Evolutionary conservation across 2,888 invertebrate species (phyloP), one percentile per base, ranked within the genome.

Genomic region (Cephonodes hylas): DNA sequence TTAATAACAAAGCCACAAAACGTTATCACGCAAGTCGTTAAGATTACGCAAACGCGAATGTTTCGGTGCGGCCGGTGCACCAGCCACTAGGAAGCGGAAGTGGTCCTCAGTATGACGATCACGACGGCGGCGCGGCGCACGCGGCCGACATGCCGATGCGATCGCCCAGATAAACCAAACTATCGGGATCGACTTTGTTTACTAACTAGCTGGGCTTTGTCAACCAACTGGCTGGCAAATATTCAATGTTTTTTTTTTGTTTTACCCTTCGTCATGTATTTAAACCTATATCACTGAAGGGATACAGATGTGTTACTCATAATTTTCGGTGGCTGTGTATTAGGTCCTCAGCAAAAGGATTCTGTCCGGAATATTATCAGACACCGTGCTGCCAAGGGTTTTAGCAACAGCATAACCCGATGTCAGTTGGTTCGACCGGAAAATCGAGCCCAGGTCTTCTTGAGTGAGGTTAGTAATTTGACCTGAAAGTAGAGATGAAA

Each of bases 61-160:
- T 53, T 53, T 53, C 27, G 53, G 53, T 53, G 18, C 27, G 10
- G 18, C 42, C 23, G 22, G 42, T 23, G 58, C 38, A 38, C n/a
- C 3, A 38, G 4, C 42, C 42, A 27, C 42, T 27, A 59, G 62
- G 62, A 62, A 59, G 62, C 58, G 62, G 62, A 62, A 62, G 58
- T 8, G 20, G 2, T 34, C 27, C 15, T 59, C 42, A 8, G 59
- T 48, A 59, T 59, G 42, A 59, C 20, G 58, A 42, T 59, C 58
- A 59, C 58, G 58, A 58, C n/a, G n/a, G 3, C 27, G 10, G 27
- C 53, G 18, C 53, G 18, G 10, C 53, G 27, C 25, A 59, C 58
- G 44, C 27, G 27, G 25, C 44, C 58, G 42, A 13, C 44, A 59
- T 59, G 31, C 42, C 7, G 58, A 59, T 59, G 25, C 53, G 23